Conservation (phyloP, 2,113 vertebrate genomes). For the Lathamus discolor region DNA sequence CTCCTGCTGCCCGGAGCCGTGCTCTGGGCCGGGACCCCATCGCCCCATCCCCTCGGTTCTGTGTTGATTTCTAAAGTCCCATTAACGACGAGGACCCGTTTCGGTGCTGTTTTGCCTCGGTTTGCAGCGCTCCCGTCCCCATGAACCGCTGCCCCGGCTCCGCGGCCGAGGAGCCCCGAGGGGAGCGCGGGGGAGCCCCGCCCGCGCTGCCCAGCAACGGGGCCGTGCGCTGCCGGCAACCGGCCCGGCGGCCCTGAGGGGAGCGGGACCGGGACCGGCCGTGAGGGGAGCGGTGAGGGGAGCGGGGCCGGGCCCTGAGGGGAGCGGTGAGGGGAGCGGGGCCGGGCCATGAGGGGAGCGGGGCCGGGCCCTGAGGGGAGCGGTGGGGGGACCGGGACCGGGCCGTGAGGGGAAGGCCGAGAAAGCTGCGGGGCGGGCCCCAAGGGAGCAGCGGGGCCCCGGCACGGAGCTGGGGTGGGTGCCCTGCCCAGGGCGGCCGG, state of each 20-base stretch:
- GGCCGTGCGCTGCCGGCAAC: not conserved
- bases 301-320: too few relatives aligned
- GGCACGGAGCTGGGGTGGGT: not conserved
- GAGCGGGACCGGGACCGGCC: not conserved
- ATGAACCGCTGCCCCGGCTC: too few relatives aligned
- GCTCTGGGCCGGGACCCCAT: not conserved
- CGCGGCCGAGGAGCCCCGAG: not conserved
- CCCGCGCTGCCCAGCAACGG: not conserved
- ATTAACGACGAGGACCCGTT: fast-evolving
- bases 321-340: too few relatives aligned
- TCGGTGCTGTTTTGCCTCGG: slow-evolving; percentile 84
- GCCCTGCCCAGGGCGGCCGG: not conserved
- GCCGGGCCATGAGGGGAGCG: too few relatives aligned
- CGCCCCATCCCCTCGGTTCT: not conserved
- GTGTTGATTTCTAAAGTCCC: fast-evolving
- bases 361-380: too few relatives aligned
- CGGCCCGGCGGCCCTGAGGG: not conserved
- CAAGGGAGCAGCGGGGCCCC: not conserved
- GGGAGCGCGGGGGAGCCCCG: not conserved
- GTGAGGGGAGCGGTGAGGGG: not conserved
- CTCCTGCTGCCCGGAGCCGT: not conserved
- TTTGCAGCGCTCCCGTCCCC: slow-evolving; percentile 72
- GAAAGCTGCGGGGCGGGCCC: not conserved
- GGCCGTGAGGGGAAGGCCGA: not conserved
- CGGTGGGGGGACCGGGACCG: not conserved